Base-by-base conservation (phyloP, 1,140 invertebrate genomes). In the Bacillus rossius region DNA sequence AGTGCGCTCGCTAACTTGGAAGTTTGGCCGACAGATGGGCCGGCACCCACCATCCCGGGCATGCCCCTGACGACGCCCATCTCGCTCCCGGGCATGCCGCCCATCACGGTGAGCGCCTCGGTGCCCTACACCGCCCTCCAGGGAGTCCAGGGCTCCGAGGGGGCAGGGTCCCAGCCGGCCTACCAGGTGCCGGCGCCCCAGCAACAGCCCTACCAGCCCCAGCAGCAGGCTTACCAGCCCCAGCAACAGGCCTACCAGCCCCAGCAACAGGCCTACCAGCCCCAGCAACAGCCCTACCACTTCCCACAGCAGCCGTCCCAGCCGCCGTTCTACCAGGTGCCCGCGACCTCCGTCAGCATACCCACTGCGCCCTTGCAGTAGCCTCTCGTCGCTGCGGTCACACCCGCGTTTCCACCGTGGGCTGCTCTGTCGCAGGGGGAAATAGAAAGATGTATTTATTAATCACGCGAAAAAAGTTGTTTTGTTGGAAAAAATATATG, bases 41-140 rank as follows among this genome's bases (percentile, higher is more conserved):
- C 45, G 2, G 26, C 16, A 37, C 1, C 54, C 3, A 48, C 17
- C 65, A 77, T 84, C 66, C 82, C 82, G 29, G 82, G 82, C 45
- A 80, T 84, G 73, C 82, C 84, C 29, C 76, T 84, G 1, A 84
- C 86, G 22, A 88, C 85, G 1, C 86, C 87, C 0, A 82, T 91
- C n/a, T 81, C 81, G 34, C 72, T 90, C 57, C 87, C 86, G 19
- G 87, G 87, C 14, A 88, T 90, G 86, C 88, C 88, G 19, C 85
- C 87, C 4, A 87, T 90, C 58, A 90, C 87, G n/a, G 87, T 89
- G 1, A 88, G 84, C 68, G 84, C 86, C 17, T 84, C 84, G 29
- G 67, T 89, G 57, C 84, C 85, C 1, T 67, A 64, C 45, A 61
- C 64, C 16, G 65, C 71, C 8, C 59, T 72, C 22, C 68, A 71